Percentiles rank a stretch among this genome's conserved stretches.
These are phyloP conservation scores for Chlorops oryzae DNA, from an alignment of 1,140 invertebrate species.

Conservation along the genomic window DNA sequence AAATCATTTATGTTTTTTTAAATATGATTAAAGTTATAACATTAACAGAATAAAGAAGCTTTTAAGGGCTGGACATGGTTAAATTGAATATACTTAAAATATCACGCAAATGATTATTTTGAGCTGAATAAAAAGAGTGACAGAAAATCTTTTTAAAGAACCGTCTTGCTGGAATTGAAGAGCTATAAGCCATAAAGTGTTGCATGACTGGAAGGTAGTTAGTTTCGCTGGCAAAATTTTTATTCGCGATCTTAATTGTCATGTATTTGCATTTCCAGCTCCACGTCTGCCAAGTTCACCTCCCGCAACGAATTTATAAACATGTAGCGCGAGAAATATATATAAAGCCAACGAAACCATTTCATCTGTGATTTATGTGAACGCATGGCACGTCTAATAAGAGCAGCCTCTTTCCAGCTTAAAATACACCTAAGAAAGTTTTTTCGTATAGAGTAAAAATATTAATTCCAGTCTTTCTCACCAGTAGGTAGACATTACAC, in stretches of 20 bases:
- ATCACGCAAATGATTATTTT: too few species aligned
- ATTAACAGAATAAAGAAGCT: too few species aligned
- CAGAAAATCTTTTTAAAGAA: too few species aligned
- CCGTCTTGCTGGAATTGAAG: too few species aligned
- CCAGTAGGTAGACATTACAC: slow-evolving; percentile 67
- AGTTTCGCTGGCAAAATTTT: too few species aligned
- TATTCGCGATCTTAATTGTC: slow-evolving; percentile 41
- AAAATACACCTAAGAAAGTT: slow-evolving; percentile 53
- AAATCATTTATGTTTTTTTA: too few species aligned
- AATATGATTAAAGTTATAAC: too few species aligned
- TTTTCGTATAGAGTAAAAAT: background rate
- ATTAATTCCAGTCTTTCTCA: slow-evolving; percentile 45
- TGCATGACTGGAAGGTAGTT: too few species aligned
- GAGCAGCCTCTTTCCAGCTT: slow-evolving; percentile 52
- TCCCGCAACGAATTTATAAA: slow-evolving; percentile 78
- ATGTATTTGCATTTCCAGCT: slow-evolving; percentile 68
- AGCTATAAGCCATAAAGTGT: too few species aligned
- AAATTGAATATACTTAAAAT: too few species aligned
- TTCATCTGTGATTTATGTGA: slow-evolving; percentile 81
- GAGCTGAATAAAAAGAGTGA: too few species aligned
- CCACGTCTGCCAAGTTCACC: slow-evolving; percentile 64
- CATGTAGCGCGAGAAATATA: slow-evolving; percentile 85
- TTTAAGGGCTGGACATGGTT: too few species aligned
- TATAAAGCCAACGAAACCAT: slow-evolving; percentile 88
- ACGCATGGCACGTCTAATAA: slow-evolving; percentile 70